phyloP scores from a whole-genome alignment of 2,113 vertebrate species.

The Pachypanchax playfairii region DNA sequence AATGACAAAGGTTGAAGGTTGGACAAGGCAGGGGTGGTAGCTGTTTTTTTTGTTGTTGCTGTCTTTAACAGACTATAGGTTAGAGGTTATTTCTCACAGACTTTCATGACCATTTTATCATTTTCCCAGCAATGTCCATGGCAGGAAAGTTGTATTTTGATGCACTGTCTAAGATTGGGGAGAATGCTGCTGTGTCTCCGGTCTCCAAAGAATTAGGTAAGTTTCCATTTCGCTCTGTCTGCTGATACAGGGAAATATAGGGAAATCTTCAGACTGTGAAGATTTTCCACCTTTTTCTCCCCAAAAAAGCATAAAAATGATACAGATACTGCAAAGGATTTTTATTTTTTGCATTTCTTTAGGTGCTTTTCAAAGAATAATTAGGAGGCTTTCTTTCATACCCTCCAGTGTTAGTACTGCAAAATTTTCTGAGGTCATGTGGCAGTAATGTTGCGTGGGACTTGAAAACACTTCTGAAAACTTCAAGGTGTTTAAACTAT shows the following conservation, averaged over 20 bases:
- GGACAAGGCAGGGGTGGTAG: background rate
- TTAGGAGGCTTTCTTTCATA: background rate
- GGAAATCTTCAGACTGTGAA: background rate
- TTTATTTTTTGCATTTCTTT: background rate
- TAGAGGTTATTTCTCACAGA: slow-evolving; percentile 13
- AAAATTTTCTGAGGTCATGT: background rate
- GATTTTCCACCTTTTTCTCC: too few species aligned
- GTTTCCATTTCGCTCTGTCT: slow-evolving; percentile 52
- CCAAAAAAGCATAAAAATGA: background rate
- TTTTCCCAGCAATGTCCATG: slow-evolving; percentile 86
- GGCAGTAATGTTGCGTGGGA: background rate
- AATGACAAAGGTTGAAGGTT: background rate
- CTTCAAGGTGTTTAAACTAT: slow-evolving; percentile 1
- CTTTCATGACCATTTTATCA: slow-evolving; percentile 38
- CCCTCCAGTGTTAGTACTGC: too few species aligned
- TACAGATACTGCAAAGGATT: background rate
- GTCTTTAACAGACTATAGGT: slow-evolving; percentile 9
- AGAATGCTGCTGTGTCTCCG: slow-evolving; percentile 89
- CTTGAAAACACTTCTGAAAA: background rate
- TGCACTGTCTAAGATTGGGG: slow-evolving; percentile 93
- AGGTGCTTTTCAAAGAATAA: background rate
- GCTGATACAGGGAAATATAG: slow-evolving; percentile 4
- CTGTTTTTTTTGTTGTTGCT: background rate
- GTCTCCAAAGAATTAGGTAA: slow-evolving; percentile 96
- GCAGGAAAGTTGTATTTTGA: slow-evolving; percentile 97